Conservation (phyloP, 2,113 vertebrate species). For the Jaculus jaculus region DNA sequence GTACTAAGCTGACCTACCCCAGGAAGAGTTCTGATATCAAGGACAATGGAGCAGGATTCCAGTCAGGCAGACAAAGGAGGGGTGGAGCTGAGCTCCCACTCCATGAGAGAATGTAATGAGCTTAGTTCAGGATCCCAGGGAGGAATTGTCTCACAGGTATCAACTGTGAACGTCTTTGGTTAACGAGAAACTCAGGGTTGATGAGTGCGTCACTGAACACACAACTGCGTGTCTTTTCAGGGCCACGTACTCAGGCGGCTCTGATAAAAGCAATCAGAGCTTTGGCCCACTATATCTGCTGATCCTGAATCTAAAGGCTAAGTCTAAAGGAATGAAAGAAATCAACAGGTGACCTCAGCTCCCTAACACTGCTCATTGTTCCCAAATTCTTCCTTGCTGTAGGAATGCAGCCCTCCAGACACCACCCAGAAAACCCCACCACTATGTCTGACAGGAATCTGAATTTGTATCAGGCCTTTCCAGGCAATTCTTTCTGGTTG, state of each 20-base stretch:
- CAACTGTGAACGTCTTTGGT: neutral
- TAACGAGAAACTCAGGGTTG: neutral
- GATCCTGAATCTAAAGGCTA: neutral
- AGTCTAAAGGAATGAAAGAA: neutral
- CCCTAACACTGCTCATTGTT: neutral
- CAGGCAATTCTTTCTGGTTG: neutral
- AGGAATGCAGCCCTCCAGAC: neutral
- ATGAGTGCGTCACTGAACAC: accelerated
- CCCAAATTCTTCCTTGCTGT: too few relatives aligned
- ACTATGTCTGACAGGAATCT: neutral
- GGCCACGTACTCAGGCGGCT: too few relatives aligned
- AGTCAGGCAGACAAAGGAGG: neutral
- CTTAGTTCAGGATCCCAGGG: neutral
- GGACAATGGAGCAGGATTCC: neutral
- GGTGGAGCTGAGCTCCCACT: neutral
- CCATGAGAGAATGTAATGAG: neutral
- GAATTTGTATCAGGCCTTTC: neutral
- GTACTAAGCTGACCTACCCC: neutral
- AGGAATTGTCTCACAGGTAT: neutral
- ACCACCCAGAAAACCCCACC: too few relatives aligned
- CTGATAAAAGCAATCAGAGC: neutral
- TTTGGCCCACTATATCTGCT: neutral
- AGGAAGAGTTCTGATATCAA: neutral
- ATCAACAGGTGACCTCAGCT: neutral
- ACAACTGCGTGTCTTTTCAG: accelerated